phyloP scores from a whole-genome alignment of 2,113 vertebrate species.

The Equus quagga region DNA sequence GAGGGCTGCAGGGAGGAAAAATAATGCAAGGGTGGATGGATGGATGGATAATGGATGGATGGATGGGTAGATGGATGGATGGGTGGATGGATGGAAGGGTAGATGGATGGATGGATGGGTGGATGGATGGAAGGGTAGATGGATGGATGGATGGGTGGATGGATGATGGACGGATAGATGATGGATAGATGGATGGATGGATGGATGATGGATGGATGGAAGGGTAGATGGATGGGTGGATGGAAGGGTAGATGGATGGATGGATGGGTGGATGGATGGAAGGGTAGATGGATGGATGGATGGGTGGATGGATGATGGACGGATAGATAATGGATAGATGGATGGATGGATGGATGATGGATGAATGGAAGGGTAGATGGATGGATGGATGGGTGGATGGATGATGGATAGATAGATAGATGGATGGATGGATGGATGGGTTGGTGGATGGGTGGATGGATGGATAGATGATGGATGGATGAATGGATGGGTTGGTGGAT shows the following conservation, averaged over 20 bases:
- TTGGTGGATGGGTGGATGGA: accelerated
- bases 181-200: accelerated
- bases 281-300: too few species aligned
- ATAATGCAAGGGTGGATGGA: not conserved
- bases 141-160: not conserved
- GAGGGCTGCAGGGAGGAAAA: not conserved
- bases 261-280: not conserved
- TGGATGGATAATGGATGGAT: too few species aligned
- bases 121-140: not conserved
- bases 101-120: accelerated
- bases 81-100: not conserved
- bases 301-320: not conserved
- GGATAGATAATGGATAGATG: not conserved
- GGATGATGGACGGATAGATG: not conserved
- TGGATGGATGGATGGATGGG: not conserved
- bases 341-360: too few species aligned
- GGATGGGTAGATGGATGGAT: too few species aligned
- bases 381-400: not conserved
- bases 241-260: too few species aligned
- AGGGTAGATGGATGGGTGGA: too few species aligned
- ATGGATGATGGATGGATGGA: accelerated
- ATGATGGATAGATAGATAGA: too few species aligned
- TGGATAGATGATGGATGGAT: too few species aligned
- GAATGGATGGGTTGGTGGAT: not conserved
- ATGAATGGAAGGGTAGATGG: accelerated